Percentiles rank a stretch among this genome's conserved stretches.
Conservation (phyloP, 92 coral and sea anemone species). For the Phymanthus crucifer region DNA sequence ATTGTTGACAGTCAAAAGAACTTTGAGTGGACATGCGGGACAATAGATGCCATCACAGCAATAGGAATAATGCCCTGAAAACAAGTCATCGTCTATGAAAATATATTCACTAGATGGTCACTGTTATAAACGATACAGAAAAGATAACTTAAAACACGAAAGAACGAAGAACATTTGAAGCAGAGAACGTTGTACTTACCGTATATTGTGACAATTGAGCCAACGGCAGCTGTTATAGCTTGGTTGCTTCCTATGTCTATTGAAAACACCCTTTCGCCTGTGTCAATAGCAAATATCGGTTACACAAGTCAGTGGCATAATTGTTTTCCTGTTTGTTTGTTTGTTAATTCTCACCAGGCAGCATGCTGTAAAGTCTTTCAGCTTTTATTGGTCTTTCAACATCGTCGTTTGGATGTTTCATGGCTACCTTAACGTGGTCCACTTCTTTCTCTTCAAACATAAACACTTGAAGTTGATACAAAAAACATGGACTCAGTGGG, state of each 20-base stretch:
- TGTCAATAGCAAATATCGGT: not conserved
- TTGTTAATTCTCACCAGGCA: constrained; percentile 30
- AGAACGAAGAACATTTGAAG: not conserved
- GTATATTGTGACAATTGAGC: not conserved
- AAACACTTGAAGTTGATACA: constrained; percentile 21
- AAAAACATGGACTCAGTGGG: not conserved
- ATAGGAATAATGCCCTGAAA: constrained; percentile 23
- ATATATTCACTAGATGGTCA: not conserved
- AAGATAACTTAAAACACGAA: too few species aligned
- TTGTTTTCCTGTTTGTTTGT: not conserved
- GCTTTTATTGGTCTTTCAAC: constrained; percentile 25
- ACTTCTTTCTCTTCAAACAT: not conserved
- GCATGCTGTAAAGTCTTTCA: constrained; percentile 24
- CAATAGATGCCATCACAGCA: constrained; percentile 68
- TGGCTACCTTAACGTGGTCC: constrained; percentile 18
- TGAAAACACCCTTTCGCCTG: constrained; percentile 4
- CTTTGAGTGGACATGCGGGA: constrained; percentile 46
- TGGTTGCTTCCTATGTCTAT: not conserved
- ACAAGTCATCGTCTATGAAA: not conserved
- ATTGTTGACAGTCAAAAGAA: constrained; percentile 30
- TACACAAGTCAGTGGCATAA: not conserved
- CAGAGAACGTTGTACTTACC: not conserved
- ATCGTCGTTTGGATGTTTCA: constrained; percentile 20
- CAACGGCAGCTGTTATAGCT: not conserved
- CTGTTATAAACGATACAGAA: too few species aligned